phyloP scores from a whole-genome alignment of 2,888 invertebrate genomes.

The Bombylius major region DNA sequence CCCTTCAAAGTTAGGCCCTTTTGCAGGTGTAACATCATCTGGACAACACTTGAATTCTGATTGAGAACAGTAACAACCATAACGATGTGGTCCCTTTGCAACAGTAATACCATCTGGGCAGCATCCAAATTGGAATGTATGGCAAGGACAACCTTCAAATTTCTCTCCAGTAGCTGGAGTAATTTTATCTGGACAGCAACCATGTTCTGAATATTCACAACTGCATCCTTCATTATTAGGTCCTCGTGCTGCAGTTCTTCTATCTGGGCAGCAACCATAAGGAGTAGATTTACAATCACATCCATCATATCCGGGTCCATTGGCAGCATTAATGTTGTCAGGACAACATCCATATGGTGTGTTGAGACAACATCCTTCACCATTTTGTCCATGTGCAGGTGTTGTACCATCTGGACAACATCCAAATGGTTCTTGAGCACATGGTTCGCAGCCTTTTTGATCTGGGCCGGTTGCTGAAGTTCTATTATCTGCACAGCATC shows the following conservation, averaged over 20 bases:
- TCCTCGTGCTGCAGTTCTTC: slow-evolving; percentile 64
- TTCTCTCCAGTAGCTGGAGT: slow-evolving; percentile 65
- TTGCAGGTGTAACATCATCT: slow-evolving; percentile 68
- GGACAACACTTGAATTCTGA: slow-evolving; percentile 72
- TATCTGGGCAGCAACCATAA: slow-evolving; percentile 80
- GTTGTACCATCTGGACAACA: slow-evolving; percentile 79
- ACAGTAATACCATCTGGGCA: slow-evolving; percentile 70
- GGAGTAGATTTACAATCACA: slow-evolving; percentile 67
- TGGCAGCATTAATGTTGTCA: slow-evolving; percentile 70
- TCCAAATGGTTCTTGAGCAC: slow-evolving; percentile 58
- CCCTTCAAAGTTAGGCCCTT: slow-evolving; percentile 61
- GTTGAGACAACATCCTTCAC: slow-evolving; percentile 70
- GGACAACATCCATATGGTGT: slow-evolving; percentile 77
- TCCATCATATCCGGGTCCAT: slow-evolving; percentile 64
- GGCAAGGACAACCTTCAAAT: slow-evolving; percentile 70
- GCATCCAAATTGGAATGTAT: slow-evolving; percentile 81
- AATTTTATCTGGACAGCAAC: slow-evolving; percentile 75
- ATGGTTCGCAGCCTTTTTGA: slow-evolving; percentile 62
- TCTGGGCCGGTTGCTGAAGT: slow-evolving; percentile 54
- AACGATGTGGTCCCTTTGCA: slow-evolving; percentile 58
- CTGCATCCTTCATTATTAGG: slow-evolving; percentile 68
- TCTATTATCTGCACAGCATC: slow-evolving; percentile 63
- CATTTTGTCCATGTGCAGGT: slow-evolving; percentile 70
- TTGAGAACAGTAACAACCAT: slow-evolving; percentile 67
- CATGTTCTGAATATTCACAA: slow-evolving; percentile 57